Conservation (phyloP, 2,888 invertebrate species). For the Nebria brevicollis region DNA sequence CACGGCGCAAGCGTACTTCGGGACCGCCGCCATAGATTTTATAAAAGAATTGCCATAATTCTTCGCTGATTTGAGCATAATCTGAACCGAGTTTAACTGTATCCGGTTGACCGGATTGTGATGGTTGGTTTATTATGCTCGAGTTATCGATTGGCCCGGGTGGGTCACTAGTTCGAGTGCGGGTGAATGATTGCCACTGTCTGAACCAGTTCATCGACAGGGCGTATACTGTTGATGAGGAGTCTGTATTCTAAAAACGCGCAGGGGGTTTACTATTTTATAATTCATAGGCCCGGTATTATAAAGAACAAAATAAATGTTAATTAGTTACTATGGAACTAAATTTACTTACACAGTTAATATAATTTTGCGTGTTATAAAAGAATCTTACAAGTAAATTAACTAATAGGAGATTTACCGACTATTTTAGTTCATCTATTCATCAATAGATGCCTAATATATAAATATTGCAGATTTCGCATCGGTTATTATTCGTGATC, state of each 20-base stretch:
- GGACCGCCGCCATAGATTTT: constrained; percentile 92
- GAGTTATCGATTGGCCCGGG: constrained; percentile 90
- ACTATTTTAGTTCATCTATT: too few relatives aligned
- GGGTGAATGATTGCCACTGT: constrained; percentile 91
- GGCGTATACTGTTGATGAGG: constrained; percentile 77
- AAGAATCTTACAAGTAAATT: too few relatives aligned
- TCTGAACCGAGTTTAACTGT: constrained; percentile 63
- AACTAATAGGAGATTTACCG: too few relatives aligned
- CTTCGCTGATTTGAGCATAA: constrained; percentile 84
- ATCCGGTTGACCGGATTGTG: constrained; percentile 56
- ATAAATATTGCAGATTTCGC: too few relatives aligned
- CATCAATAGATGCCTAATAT: too few relatives aligned
- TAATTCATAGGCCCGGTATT: too few relatives aligned
- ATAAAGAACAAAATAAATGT: too few relatives aligned
- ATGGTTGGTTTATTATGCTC: constrained; percentile 72
- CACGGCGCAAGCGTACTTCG: constrained; percentile 68
- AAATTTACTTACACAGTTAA: too few relatives aligned
- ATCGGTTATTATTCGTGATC: too few relatives aligned
- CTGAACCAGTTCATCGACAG: constrained; percentile 89
- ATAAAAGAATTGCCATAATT: constrained; percentile 87
- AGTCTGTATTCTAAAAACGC: constrained; percentile 67
- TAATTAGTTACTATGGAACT: too few relatives aligned
- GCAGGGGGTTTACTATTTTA: not conserved
- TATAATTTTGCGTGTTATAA: too few relatives aligned
- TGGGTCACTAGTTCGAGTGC: constrained; percentile 78